Evolutionary conservation across 2,797 vertebrate species (phyloP).

Genomic region (Centroberyx gerrardi): DNA sequence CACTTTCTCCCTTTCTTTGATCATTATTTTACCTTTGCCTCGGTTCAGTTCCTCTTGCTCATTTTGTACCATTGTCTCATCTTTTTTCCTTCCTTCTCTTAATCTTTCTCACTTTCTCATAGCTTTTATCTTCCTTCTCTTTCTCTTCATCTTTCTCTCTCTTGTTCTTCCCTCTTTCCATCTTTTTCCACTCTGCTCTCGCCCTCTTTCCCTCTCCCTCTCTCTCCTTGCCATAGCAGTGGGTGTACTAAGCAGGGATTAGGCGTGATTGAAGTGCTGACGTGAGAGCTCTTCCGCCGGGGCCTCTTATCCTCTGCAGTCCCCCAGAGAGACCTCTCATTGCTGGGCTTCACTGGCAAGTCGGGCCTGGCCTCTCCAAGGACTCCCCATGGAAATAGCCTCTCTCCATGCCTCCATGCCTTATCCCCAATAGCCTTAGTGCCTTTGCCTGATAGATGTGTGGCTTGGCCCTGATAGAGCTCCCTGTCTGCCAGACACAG

Average conservation of each 20-base stretch:
- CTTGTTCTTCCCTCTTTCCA: conserved; percentile 45
- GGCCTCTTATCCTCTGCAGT: conserved; percentile 80
- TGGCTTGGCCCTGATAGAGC: conserved; percentile 74
- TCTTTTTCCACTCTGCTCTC: conserved; percentile 38
- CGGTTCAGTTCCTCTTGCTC: not conserved
- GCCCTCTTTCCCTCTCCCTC: conserved; percentile 21
- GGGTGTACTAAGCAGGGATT: conserved; percentile 87
- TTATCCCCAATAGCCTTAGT: conserved; percentile 76
- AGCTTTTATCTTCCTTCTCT: conserved; percentile 66
- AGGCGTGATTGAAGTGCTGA: conserved; percentile 86
- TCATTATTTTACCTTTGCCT: not conserved
- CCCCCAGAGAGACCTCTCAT: conserved; percentile 79
- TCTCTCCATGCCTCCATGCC: conserved; percentile 76
- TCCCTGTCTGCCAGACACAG: conserved; percentile 56
- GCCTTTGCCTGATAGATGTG: conserved; percentile 76
- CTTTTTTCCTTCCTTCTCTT: conserved; percentile 56
- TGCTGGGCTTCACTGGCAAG: conserved; percentile 75
- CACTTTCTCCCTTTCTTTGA: conserved; percentile 69
- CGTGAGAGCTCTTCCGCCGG: conserved; percentile 80
- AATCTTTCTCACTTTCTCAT: conserved; percentile 59
- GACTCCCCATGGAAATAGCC: conserved; percentile 79
- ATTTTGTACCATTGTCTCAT: not conserved
- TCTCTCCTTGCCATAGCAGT: conserved; percentile 75
- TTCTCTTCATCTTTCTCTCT: conserved; percentile 63
- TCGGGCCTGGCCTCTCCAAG: conserved; percentile 73